Evolutionary conservation across 2,797 vertebrate species (phyloP).

Genomic region (Aldrovandia affinis): DNA sequence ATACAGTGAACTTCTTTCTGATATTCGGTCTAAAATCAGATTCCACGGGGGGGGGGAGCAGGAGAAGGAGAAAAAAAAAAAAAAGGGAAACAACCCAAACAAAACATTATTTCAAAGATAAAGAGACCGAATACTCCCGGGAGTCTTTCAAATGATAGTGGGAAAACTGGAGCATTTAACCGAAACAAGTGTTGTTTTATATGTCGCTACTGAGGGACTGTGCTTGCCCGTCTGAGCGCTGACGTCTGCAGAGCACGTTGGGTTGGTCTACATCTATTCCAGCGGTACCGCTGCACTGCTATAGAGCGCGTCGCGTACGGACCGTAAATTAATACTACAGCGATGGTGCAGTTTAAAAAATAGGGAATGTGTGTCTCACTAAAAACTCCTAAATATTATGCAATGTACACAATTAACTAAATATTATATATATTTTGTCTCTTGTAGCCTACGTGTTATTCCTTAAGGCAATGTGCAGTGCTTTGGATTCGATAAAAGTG

Average conservation of each 20-base stretch:
- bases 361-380: neutral
- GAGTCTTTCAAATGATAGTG: neutral
- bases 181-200: neutral
- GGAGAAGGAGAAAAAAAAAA: neutral
- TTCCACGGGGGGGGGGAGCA: neutral
- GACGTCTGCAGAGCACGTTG: neutral
- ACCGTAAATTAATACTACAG: too few species aligned
- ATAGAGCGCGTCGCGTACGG: neutral
- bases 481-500: neutral
- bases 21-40: neutral
- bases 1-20: neutral
- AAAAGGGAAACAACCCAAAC: neutral
- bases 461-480: neutral
- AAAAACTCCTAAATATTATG: neutral
- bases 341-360: neutral
- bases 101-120: neutral
- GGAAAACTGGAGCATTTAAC: neutral
- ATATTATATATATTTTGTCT: neutral
- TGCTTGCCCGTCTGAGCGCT: neutral
- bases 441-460: neutral
- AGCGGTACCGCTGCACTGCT: constrained; percentile 21
- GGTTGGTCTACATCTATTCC: neutral
- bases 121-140: neutral
- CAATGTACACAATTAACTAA: too few species aligned
- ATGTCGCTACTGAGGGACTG: neutral